Percentiles rank a stretch among this genome's conserved stretches.
Conservation (phyloP, 1,140 invertebrate genomes). For the Myzus persicae region DNA sequence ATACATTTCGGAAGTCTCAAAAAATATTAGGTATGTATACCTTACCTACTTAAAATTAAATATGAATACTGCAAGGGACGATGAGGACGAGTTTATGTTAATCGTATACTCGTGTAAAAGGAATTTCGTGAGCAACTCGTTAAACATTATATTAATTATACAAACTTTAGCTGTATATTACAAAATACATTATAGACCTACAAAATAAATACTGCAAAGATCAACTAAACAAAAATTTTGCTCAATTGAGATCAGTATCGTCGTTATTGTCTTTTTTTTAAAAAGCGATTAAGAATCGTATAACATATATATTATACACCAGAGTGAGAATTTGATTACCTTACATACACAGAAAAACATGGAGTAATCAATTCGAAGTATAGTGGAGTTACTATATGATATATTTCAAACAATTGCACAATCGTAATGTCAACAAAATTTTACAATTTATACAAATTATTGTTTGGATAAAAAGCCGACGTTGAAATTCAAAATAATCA, state of each 20-base stretch:
- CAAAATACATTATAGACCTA: background rate
- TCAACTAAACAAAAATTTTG: background rate
- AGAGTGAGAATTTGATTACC: background rate
- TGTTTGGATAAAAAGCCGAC: background rate
- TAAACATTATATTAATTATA: background rate
- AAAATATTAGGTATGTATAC: background rate
- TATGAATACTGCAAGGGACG: background rate
- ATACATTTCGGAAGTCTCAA: background rate
- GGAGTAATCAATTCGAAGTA: background rate
- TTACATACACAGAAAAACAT: background rate
- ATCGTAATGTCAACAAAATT: background rate
- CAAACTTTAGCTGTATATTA: background rate
- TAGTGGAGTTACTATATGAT: background rate
- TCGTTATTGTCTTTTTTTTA: background rate
- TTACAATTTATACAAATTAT: background rate
- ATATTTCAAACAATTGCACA: background rate
- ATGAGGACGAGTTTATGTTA: background rate
- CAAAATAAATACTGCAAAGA: background rate
- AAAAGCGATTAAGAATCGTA: background rate
- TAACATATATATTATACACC: background rate
- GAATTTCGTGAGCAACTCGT: background rate
- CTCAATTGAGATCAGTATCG: background rate
- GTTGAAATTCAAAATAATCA: background rate
- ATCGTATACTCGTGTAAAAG: background rate
- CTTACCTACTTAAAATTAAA: background rate